These are phyloP conservation scores for Neria commutata DNA, from an alignment of 2,888 invertebrate genomes.

Conservation along the genomic window DNA sequence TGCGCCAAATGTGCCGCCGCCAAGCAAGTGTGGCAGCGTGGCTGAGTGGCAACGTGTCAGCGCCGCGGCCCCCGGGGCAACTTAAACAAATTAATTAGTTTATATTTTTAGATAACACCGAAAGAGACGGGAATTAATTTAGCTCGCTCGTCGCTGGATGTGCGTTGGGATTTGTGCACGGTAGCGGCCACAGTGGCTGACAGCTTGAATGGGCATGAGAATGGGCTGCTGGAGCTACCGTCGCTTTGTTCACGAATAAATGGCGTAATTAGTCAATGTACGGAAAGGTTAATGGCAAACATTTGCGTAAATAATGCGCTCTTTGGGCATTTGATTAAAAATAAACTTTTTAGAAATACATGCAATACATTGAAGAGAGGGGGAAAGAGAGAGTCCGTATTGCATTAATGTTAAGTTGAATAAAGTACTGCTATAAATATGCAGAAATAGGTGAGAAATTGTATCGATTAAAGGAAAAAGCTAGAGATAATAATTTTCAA, in stretches of 20 bases:
- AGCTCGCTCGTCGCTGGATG: no score
- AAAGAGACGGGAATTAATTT: no score
- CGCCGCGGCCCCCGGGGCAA: not conserved
- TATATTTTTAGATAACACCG: conserved; percentile 48
- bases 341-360: no score
- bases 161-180: no score
- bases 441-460: no score
- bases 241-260: not conserved
- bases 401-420: no score
- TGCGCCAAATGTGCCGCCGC: conserved; percentile 24
- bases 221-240: not conserved
- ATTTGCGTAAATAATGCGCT: not conserved
- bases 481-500: no score
- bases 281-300: not conserved
- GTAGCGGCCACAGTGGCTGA: not conserved
- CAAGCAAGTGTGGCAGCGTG: not conserved
- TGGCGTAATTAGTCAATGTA: not conserved
- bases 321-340: not conserved
- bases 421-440: no score
- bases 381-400: no score
- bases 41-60: conserved; percentile 28
- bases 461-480: no score
- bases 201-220: no score
- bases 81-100: conserved; percentile 44
- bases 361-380: no score